Evolutionary conservation across 2,888 invertebrate species (phyloP).

Genomic region (Carcina quercana): DNA sequence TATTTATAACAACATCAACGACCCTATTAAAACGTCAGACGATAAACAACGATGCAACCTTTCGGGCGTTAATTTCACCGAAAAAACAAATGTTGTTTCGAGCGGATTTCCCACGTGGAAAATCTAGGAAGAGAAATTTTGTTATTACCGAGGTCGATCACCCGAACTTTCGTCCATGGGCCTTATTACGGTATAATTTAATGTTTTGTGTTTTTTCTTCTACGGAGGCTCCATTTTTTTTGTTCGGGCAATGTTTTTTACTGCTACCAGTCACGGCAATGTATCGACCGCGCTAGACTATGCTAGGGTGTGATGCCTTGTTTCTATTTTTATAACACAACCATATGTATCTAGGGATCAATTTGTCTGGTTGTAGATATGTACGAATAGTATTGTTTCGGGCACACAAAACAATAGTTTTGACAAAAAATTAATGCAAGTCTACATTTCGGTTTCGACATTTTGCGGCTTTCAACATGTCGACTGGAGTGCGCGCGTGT

Average conservation of each 20-base stretch:
- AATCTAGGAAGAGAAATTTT: constrained; percentile 40
- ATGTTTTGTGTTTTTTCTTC: constrained; percentile 61
- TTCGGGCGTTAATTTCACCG: constrained; percentile 14
- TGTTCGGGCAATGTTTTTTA: constrained; percentile 51
- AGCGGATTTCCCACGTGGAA: constrained; percentile 67
- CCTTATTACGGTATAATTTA: constrained; percentile 68
- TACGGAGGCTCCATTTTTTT: constrained; percentile 49
- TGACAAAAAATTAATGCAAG: too few species aligned
- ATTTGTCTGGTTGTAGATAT: too few species aligned
- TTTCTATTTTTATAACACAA: constrained; percentile 14
- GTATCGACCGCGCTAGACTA: constrained; percentile 49
- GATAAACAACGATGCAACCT: constrained; percentile 23
- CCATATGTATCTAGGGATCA: too few species aligned
- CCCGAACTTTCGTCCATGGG: constrained; percentile 48
- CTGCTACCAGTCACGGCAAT: constrained; percentile 60
- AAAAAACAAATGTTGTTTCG: constrained; percentile 27
- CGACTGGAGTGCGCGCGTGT: constrained; percentile 18
- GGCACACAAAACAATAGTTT: too few species aligned
- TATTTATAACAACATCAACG: too few species aligned
- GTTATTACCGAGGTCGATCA: constrained; percentile 53
- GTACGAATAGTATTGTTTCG: too few species aligned
- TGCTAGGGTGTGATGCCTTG: constrained; percentile 15
- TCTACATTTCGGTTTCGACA: too few species aligned
- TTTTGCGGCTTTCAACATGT: constrained; percentile 21
- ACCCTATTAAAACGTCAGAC: too few species aligned